Evolutionary conservation across 2,797 vertebrate species (phyloP).

Genomic region (Botia kubotai): DNA sequence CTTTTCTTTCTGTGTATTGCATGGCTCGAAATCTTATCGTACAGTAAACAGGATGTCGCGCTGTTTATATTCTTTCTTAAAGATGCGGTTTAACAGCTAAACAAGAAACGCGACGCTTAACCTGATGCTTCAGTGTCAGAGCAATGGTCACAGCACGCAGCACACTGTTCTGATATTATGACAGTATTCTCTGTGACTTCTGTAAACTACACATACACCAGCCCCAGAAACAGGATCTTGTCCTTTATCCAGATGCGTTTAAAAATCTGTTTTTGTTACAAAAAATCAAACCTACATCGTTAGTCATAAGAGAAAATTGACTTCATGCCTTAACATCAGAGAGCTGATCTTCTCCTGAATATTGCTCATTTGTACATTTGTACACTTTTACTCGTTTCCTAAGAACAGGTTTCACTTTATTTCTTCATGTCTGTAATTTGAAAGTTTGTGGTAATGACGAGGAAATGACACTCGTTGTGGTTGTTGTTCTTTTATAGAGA

Average conservation of each 20-base stretch:
- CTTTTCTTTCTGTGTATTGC: not conserved
- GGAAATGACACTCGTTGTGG: not conserved
- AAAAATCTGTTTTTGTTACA: too few relatives aligned
- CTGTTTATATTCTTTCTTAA: not conserved
- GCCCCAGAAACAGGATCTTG: too few relatives aligned
- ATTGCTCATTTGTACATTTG: not conserved
- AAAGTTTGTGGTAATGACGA: not conserved
- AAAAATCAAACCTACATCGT: not conserved
- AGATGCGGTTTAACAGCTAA: conserved; percentile 8
- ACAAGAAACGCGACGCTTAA: not conserved
- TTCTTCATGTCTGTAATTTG: not conserved
- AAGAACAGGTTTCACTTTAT: not conserved
- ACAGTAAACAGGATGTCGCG: conserved; percentile 28
- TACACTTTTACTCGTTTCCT: not conserved
- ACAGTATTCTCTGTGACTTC: not conserved
- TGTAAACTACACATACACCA: not conserved
- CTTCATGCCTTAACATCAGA: not conserved
- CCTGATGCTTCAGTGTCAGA: not conserved
- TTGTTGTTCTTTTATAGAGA: not conserved
- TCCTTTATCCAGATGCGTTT: too few relatives aligned
- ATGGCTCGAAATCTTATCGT: not conserved
- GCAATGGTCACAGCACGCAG: not conserved
- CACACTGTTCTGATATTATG: not conserved
- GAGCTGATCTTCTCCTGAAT: not conserved
- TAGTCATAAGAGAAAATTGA: not conserved